A percentile compares a stretch with the other conserved stretches of the same genome.
Evolutionary conservation across 2,113 vertebrate species (phyloP).

Genomic region (Haliaeetus leucogaster): DNA sequence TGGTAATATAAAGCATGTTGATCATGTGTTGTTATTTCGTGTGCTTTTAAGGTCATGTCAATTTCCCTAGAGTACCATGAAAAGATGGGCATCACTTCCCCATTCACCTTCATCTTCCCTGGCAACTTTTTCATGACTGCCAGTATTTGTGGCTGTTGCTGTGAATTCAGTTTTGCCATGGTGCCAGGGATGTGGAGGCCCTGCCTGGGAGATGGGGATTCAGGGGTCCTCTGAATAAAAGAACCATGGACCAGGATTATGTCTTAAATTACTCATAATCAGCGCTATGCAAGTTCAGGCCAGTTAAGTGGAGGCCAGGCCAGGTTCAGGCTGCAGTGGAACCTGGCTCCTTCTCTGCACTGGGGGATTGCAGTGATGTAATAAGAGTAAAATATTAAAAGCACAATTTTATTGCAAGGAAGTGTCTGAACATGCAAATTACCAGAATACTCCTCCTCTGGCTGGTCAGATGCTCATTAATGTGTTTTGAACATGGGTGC

Average conservation of each 20-base stretch:
- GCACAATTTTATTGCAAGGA: background rate
- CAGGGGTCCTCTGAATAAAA: background rate
- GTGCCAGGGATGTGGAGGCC: background rate
- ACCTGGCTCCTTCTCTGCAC: background rate
- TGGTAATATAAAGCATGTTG: background rate
- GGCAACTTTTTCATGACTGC: background rate
- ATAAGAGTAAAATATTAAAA: background rate
- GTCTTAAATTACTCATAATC: background rate
- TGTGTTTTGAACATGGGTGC: background rate
- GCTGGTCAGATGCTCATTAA: background rate
- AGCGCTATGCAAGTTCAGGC: fast-evolving
- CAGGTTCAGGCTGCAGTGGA: background rate
- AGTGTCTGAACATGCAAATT: background rate
- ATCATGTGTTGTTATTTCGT: background rate
- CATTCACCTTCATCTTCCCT: background rate
- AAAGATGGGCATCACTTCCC: background rate
- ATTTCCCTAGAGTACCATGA: background rate
- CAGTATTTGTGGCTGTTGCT: background rate
- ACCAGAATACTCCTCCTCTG: background rate
- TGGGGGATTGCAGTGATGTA: background rate
- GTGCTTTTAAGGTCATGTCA: background rate
- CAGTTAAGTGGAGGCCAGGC: background rate
- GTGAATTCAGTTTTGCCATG: background rate
- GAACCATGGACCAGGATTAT: background rate
- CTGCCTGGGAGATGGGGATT: background rate